Base-by-base conservation (phyloP, 1,140 invertebrate species). In the Vollenhovia emeryi region DNA sequence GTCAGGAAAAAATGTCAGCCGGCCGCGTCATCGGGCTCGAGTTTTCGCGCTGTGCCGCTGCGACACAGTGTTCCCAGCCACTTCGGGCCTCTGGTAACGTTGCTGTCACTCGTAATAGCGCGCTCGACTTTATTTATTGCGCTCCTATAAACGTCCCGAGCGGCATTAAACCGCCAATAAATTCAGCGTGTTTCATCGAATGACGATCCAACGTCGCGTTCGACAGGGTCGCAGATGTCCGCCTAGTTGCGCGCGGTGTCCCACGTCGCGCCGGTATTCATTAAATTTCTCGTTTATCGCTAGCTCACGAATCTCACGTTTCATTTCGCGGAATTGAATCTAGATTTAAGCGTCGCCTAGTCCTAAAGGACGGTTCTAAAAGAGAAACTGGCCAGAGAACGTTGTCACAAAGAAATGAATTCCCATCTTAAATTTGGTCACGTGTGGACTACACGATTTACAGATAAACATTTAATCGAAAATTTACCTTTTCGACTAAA, bases 111-210 rank as follows among this genome's bases (percentile, higher is more conserved):
- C 80, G 75, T 75, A 71, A 68, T 48, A 48, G 55, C 50, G 68
- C 40, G 55, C 60, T 64, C 82, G 60, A 52, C 64, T 88, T 89
- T 89, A 90, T 90, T 90, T 89, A 90, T 89, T 68, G 79, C 82
- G 11, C 57, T 43, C 64, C 85, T 83, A 89, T 89, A 87, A 89
- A 87, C 82, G 79, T 89, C 86, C 85, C 45, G 18, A 11, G 75
- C 33, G 82, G 75, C 74, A 90, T 90, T 87, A 89, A 90, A 89
- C 55, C 62, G 55, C 18, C 82, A 84, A 89, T 89, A 89, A 89
- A 90, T 90, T 87, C 64, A 62, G 9, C 69, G 85, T 60, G 75
- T 83, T 87, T 83, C 76, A 55, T 30, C 45, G 66, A 50, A 89
- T 78, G 85, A 85, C 64, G 83, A 89, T 87, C 40, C 43, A 27